Conservation (phyloP, 2,797 vertebrate species). For the Myoxocephalus aenaeus region DNA sequence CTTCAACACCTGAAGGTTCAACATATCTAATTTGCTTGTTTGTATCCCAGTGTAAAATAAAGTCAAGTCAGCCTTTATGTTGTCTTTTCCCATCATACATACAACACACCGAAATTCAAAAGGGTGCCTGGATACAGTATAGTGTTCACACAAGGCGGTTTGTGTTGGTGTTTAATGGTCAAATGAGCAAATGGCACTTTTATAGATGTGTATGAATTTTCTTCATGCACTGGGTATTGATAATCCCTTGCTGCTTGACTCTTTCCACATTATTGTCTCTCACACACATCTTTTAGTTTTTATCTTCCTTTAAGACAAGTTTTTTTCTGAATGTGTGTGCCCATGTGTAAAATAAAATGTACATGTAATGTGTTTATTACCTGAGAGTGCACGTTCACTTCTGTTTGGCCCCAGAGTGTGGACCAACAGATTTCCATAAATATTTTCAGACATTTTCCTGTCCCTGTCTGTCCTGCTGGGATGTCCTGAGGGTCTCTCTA, state of each 20-base stretch:
- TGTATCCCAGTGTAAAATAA: not conserved
- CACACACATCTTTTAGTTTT: not conserved
- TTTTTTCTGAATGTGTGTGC: not conserved
- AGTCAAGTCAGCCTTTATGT: not conserved
- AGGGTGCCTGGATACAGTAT: not conserved
- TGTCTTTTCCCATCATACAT: not conserved
- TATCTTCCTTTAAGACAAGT: not conserved
- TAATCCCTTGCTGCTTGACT: not conserved
- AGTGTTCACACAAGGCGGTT: not conserved
- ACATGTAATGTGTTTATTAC: constrained; percentile 4
- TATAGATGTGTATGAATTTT: not conserved
- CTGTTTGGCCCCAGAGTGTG: not conserved
- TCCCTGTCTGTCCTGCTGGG: not conserved
- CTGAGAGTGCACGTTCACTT: not conserved
- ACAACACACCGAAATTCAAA: not conserved
- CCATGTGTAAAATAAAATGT: not conserved
- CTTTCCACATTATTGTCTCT: not conserved
- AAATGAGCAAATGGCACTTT: not conserved
- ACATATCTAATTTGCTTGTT: not conserved
- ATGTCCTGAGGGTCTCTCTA: not conserved
- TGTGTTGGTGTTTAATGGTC: not conserved
- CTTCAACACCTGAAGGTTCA: not conserved
- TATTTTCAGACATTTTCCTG: constrained; percentile 4
- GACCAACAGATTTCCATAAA: constrained; percentile 4
- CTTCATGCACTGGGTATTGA: not conserved